Conservation (phyloP, 1,140 invertebrate genomes). For the Bilobella aurantiaca region DNA sequence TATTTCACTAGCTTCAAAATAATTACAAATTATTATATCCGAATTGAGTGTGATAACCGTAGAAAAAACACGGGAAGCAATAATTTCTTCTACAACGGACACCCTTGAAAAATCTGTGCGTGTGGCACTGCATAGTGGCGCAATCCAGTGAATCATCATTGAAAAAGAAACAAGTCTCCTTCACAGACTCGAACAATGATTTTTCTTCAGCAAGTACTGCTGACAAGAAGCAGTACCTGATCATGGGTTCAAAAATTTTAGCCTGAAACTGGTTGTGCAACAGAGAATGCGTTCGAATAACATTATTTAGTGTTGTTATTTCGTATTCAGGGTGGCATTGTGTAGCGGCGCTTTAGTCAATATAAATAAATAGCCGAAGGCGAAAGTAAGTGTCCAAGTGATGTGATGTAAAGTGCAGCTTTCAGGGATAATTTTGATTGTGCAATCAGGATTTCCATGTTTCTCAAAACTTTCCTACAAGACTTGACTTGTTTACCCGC, state of each 20-base stretch:
- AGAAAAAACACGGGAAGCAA: slow-evolving; percentile 19
- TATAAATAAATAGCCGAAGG: slow-evolving; percentile 2
- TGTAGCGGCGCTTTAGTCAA: neutral
- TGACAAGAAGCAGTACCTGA: slow-evolving; percentile 12
- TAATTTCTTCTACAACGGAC: slow-evolving; percentile 1
- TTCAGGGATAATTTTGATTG: slow-evolving; percentile 12
- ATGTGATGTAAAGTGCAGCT: slow-evolving; percentile 13
- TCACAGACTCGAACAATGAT: neutral
- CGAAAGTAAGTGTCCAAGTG: slow-evolving; percentile 18
- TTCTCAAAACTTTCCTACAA: slow-evolving; percentile 9
- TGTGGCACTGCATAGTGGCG: neutral
- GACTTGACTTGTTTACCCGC: slow-evolving; percentile 10
- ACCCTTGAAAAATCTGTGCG: slow-evolving; percentile 10
- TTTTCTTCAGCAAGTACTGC: neutral
- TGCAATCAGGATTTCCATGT: slow-evolving; percentile 3
- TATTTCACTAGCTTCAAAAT: too few species aligned
- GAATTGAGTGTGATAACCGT: slow-evolving; percentile 19
- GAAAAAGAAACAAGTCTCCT: slow-evolving; percentile 14
- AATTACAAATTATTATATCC: too few species aligned
- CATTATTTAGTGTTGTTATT: slow-evolving; percentile 10
- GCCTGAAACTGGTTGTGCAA: neutral
- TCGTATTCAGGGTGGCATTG: neutral
- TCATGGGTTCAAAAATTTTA: slow-evolving; percentile 9
- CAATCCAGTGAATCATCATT: neutral
- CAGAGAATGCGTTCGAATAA: too few species aligned